phyloP scores from a whole-genome alignment of 2,888 invertebrate species.

The Eledona agricola region DNA sequence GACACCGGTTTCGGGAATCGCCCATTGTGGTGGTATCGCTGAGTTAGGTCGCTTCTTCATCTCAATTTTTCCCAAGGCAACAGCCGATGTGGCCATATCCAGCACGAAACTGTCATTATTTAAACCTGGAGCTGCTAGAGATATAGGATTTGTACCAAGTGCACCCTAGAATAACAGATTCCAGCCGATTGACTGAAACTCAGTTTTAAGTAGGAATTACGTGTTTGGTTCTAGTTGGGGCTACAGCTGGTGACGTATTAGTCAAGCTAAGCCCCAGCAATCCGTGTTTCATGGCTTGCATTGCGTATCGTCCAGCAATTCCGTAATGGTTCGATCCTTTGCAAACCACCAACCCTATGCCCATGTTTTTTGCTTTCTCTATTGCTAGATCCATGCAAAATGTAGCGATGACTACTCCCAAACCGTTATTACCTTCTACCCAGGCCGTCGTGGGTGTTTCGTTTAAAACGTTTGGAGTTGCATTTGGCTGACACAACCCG shows the following conservation, averaged over 20 bases:
- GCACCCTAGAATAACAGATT: conserved; percentile 67
- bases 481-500: conserved; percentile 64
- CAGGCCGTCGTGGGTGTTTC: conserved; percentile 67
- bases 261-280: conserved; percentile 88
- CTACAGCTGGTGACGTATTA: conserved; percentile 89
- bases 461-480: conserved; percentile 67
- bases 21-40: conserved; percentile 69
- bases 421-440: conserved; percentile 74
- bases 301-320: conserved; percentile 85
- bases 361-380: conserved; percentile 72
- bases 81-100: conserved; percentile 96
- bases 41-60: conserved; percentile 79
- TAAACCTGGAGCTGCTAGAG: conserved; percentile 78
- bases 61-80: conserved; percentile 92
- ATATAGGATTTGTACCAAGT: conserved; percentile 90
- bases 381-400: conserved; percentile 74
- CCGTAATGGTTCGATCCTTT: conserved; percentile 89
- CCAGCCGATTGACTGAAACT: neutral
- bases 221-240: conserved; percentile 82
- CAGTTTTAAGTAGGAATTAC: conserved; percentile 56
- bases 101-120: conserved; percentile 81
- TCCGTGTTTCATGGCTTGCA: conserved; percentile 76
- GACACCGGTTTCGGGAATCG: conserved; percentile 64
- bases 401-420: conserved; percentile 74
- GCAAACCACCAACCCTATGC: conserved; percentile 74